Evolutionary conservation across 2,888 invertebrate species (phyloP).

Genomic region (Drosophila borborema): DNA sequence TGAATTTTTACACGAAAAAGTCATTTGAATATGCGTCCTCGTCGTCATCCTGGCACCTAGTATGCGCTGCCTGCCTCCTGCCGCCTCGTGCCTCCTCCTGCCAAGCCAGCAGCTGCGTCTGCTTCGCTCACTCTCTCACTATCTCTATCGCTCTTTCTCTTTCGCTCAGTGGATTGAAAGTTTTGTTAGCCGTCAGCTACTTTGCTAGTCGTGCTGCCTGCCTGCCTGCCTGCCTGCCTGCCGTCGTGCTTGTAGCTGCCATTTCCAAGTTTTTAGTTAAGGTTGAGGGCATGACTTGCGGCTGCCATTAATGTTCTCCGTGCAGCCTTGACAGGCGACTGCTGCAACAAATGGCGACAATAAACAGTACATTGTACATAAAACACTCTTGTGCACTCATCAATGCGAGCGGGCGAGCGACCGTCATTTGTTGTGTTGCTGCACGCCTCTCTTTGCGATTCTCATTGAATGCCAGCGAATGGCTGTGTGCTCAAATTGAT

Average conservation of each 20-base stretch:
- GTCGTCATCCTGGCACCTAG: conserved; percentile 5
- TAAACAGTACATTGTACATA: conserved; percentile 63
- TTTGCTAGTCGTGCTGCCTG: conserved; percentile 50
- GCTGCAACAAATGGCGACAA: conserved; percentile 64
- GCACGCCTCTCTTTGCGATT: conserved; percentile 22
- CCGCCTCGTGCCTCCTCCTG: neutral
- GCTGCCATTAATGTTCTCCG: conserved; percentile 64
- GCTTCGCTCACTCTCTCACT: conserved; percentile 10
- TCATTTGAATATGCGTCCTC: conserved; percentile 78
- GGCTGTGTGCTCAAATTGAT: neutral
- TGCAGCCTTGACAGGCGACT: conserved; percentile 58
- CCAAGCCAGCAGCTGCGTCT: conserved; percentile 1
- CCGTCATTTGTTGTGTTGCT: conserved; percentile 19
- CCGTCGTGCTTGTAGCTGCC: conserved; percentile 19
- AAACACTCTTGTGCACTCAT: conserved; percentile 30
- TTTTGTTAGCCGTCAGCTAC: conserved; percentile 79
- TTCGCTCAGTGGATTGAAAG: conserved; percentile 63
- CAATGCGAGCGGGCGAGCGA: conserved; percentile 12
- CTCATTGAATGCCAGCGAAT: conserved; percentile 25
- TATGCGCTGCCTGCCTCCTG: neutral
- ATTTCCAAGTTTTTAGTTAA: conserved; percentile 53
- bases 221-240: conserved; percentile 32
- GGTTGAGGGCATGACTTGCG: conserved; percentile 79
- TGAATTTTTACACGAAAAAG: conserved; percentile 80
- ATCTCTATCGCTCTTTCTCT: conserved; percentile 19